These are phyloP conservation scores for cattle (Bos taurus) DNA, from an alignment of 2,113 vertebrate species.

Conservation along the genomic window ARS-UCD2.0 NC_037332.1:34344501-34345000, in stretches of 20 bases:
- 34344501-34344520: not conserved
- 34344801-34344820: not conserved
- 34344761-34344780: not conserved
- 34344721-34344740: not conserved
- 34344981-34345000: not conserved
- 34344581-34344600: not conserved
- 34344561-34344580: not conserved
- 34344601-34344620: not conserved
- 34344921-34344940: not conserved
- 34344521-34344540: not conserved
- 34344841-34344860: not conserved
- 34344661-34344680: constrained; percentile 27
- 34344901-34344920: not conserved
- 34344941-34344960: not conserved
- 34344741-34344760: not conserved
- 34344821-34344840: not conserved
- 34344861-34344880: not conserved
- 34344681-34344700: not conserved
- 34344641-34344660: not conserved
- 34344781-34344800: not conserved
- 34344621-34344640: not conserved
- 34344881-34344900: not conserved
- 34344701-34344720: not conserved
- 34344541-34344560: not conserved
- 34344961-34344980: not conserved